Percentiles rank a stretch among this genome's conserved stretches.
phyloP scores from a whole-genome alignment of 2,113 vertebrate species.

The Toxostoma redivivum region DNA sequence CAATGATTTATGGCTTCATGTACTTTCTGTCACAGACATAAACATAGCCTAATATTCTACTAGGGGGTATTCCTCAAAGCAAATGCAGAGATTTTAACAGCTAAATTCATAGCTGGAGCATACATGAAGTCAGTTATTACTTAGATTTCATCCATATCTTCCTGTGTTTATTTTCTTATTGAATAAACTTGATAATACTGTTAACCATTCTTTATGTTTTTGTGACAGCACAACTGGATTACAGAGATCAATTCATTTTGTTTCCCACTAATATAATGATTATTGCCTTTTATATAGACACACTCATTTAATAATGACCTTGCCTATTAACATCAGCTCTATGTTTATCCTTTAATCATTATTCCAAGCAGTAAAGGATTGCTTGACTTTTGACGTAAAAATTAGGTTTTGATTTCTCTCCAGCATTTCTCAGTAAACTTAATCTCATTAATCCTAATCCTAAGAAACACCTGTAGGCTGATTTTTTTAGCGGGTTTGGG shows the following conservation, averaged over 20 bases:
- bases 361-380: background rate
- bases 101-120: background rate
- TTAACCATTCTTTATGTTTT: background rate
- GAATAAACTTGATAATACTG: background rate
- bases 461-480: background rate
- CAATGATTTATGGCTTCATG: background rate
- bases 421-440: background rate
- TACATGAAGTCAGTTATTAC: background rate
- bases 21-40: background rate
- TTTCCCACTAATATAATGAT: background rate
- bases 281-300: background rate
- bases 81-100: background rate
- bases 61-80: background rate
- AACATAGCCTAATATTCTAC: background rate
- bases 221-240: background rate
- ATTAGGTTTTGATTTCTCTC: background rate
- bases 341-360: background rate
- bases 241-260: background rate
- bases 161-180: background rate
- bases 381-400: background rate
- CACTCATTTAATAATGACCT: background rate
- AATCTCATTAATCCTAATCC: background rate
- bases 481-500: background rate
- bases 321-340: background rate
- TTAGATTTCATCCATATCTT: background rate